Base-by-base conservation (phyloP, 1,140 invertebrate genomes). In the Aphaenogaster floridana region DNA sequence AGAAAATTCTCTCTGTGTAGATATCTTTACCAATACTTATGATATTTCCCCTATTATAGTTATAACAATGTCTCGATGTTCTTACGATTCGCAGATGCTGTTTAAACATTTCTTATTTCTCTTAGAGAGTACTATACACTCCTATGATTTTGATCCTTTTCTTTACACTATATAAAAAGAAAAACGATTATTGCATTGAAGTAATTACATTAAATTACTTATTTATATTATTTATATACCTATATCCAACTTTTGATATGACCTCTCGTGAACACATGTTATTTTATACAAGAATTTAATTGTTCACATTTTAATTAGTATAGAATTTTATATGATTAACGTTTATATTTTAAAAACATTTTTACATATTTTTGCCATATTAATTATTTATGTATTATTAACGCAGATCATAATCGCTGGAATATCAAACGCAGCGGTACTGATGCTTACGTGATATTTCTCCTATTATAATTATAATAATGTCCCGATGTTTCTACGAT, bases 351-450 rank as follows among this genome's bases (percentile, higher is more conserved):
- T 28, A 0, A 28, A 28, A 28, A 28, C 28, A 28, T 28, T 28
- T 28, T 28, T 28, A 28, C 28, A 28, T 28, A 28, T 0, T 28
- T 28, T 28, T 28, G 28, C 28, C 0, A 28, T 28, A 28, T 28
- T 28, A 28, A 28, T 28, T 28, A 28, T 28, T 28, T 28, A 28
- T 28, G 28, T 28, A 28, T 28, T 28, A 28, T 28, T 28, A 28
- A 28, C 63, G 34, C 45, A 34, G 68, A 83, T 76, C 76, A 74
- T 7, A 45, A 17, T 63, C 17, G 28, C 54, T 34, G 42, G 42
- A 59, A 61, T 50, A 84, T 76, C 54, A 84, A 74, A 11, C 15
- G n/a, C 17, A 3, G 15, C 42, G 54, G 57, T 45, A 71, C 42
- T 7, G 1, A n/a, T 59, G 21, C 11, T 83, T 80, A 11, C 50